Base-by-base conservation (phyloP, 2,888 invertebrate species). In the Ennomos fuscantarius region DNA sequence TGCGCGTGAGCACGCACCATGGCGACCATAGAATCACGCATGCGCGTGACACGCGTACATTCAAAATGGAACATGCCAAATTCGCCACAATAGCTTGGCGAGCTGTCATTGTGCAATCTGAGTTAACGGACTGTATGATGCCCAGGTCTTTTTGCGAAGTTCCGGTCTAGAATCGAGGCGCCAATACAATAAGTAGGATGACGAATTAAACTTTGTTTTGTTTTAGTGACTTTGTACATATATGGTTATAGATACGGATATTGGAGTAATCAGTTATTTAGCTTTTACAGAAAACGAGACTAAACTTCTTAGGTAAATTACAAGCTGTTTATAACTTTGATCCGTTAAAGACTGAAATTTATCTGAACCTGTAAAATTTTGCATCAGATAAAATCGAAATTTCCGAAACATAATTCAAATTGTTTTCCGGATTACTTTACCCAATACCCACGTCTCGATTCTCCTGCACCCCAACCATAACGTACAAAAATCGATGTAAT, bases 1-100 rank as follows among this genome's bases (percentile, higher is more conserved):
- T 80, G 84, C 80, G 66, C 78, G 72, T 79, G 80, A 79, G 78
- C 86, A 80, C 72, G 60, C 76, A 79, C 81, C 86, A 72, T 86
- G 78, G 79, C 82, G 71, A 72, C 59, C 65, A 77, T 79, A 73
- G 71, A 72, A 67, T 63, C 69, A 77, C 78, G 79, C 79, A 71
- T 71, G 80, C 78, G 71, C 81, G 71, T 76, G 77, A 77, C 76
- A 77, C 66, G 70, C 72, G 68, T 68, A 66, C 76, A 65, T 65
- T 62, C 60, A 50, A 66, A 66, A 63, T 63, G 61, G 63, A 39
- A 63, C 65, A 60, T 63, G 62, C 76, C 76, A 70, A 73, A 77
- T 73, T 68, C 68, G 72, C 58, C 59, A 77, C 78, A 78, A 77
- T 79, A 65, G 70, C 47, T 37, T 44, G 54, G 59, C 54, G 56